These are phyloP conservation scores for Cynodonichthys magdalenae DNA, from an alignment of 2,797 vertebrate genomes.

Conservation along the genomic window DNA sequence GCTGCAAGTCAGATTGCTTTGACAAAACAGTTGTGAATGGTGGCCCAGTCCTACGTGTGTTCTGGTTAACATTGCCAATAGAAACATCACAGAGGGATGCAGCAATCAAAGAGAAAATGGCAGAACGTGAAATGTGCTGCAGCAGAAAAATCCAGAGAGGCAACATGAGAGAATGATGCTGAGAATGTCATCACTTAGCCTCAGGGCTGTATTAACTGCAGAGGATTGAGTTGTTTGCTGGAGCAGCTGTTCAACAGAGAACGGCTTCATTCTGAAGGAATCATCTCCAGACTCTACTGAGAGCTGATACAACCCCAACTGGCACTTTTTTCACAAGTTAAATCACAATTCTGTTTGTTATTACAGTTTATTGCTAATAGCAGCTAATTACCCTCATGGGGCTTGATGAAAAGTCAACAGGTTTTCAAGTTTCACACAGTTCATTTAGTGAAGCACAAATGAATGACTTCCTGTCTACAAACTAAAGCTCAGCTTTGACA, in stretches of 20 bases:
- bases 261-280: slow-evolving; percentile 6
- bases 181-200: slow-evolving; percentile 33
- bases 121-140: slow-evolving; percentile 21
- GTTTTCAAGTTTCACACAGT: background rate
- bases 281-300: background rate
- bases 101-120: slow-evolving; percentile 40
- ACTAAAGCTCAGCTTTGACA: too few relatives aligned
- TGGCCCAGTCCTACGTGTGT: slow-evolving; percentile 23
- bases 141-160: slow-evolving; percentile 18
- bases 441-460: background rate
- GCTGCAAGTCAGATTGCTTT: slow-evolving; percentile 45
- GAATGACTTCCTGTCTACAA: background rate
- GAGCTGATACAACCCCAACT: background rate
- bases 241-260: background rate
- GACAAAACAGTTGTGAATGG: slow-evolving; percentile 34
- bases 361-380: background rate
- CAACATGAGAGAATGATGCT: slow-evolving; percentile 13
- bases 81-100: slow-evolving; percentile 39
- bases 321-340: background rate
- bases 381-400: background rate
- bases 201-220: slow-evolving; percentile 10
- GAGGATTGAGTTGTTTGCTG: slow-evolving; percentile 3
- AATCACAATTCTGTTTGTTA: background rate
- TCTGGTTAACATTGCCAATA: slow-evolving; percentile 37
- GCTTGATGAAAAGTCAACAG: background rate